These are phyloP conservation scores for Lasioglossum morio DNA, from an alignment of 2,888 invertebrate species.

Conservation along the genomic window DNA sequence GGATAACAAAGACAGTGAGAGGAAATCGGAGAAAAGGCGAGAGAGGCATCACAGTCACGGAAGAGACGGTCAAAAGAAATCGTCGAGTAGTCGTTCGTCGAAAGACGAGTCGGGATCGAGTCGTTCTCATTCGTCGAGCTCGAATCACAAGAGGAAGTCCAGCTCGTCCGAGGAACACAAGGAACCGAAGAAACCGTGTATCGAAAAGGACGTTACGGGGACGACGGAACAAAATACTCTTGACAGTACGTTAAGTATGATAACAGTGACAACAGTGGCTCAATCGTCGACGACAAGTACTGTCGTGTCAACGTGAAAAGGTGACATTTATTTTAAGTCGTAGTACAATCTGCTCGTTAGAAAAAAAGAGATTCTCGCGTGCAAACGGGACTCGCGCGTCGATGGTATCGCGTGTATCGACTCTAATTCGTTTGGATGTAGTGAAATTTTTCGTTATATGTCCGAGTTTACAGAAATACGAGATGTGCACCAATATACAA, in stretches of 20 bases:
- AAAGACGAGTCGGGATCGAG: slow-evolving; percentile 60
- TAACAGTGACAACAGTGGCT: slow-evolving; percentile 55
- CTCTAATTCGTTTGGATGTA: slow-evolving; percentile 44
- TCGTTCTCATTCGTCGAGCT: slow-evolving; percentile 75
- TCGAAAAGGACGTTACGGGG: slow-evolving; percentile 62
- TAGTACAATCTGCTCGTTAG: slow-evolving; percentile 67
- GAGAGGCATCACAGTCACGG: slow-evolving; percentile 69
- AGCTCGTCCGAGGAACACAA: slow-evolving; percentile 74
- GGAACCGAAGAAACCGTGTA: slow-evolving; percentile 75
- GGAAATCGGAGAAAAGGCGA: slow-evolving; percentile 68
- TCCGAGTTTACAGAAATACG: slow-evolving; percentile 43
- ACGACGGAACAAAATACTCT: slow-evolving; percentile 44
- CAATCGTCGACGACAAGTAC: slow-evolving; percentile 57
- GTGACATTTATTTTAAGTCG: slow-evolving; percentile 57
- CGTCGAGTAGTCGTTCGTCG: slow-evolving; percentile 62
- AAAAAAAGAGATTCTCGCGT: slow-evolving; percentile 36
- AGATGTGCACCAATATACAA: slow-evolving; percentile 39
- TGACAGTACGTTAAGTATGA: slow-evolving; percentile 35
- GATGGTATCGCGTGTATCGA: slow-evolving; percentile 36
- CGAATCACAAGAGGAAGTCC: slow-evolving; percentile 78
- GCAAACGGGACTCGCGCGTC: slow-evolving; percentile 10
- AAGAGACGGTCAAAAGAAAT: slow-evolving; percentile 71
- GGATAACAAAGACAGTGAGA: slow-evolving; percentile 61
- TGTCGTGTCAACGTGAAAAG: slow-evolving; percentile 67
- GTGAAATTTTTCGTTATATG: slow-evolving; percentile 34